Evolutionary conservation across 1,140 invertebrate genomes (phyloP).

Genomic region (Cyphomyrmex costatus): DNA sequence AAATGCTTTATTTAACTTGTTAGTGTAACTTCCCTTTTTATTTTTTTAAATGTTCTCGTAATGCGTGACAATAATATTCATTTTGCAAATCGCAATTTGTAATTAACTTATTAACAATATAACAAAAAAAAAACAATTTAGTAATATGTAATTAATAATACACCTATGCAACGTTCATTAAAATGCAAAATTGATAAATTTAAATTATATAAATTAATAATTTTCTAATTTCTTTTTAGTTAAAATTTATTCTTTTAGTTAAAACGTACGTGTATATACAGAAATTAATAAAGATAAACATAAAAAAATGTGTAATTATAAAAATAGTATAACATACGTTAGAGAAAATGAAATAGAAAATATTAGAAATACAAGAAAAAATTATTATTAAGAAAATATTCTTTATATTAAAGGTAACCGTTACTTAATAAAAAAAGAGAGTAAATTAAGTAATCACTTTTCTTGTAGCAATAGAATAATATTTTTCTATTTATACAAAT

Average conservation of each 20-base stretch:
- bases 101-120: background rate
- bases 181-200: background rate
- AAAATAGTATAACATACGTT: background rate
- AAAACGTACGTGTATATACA: background rate
- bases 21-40: background rate
- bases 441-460: no score
- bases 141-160: background rate
- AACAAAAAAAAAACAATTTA: background rate
- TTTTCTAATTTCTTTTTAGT: no score
- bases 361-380: background rate
- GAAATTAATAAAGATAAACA: background rate
- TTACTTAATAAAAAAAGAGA: no score
- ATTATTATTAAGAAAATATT: no score
- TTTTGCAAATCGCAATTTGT: background rate
- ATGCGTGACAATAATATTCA: conserved; percentile 26
- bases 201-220: no score
- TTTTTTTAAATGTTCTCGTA: conserved; percentile 42
- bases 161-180: background rate
- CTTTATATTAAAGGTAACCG: no score
- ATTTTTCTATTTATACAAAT: background rate
- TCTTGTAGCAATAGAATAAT: no score
- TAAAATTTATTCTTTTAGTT: no score
- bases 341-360: conserved; percentile 6
- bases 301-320: background rate
- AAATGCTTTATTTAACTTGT: conserved; percentile 18